Evolutionary conservation across 1,140 invertebrate species (phyloP).

Genomic region (Sinella curviseta): DNA sequence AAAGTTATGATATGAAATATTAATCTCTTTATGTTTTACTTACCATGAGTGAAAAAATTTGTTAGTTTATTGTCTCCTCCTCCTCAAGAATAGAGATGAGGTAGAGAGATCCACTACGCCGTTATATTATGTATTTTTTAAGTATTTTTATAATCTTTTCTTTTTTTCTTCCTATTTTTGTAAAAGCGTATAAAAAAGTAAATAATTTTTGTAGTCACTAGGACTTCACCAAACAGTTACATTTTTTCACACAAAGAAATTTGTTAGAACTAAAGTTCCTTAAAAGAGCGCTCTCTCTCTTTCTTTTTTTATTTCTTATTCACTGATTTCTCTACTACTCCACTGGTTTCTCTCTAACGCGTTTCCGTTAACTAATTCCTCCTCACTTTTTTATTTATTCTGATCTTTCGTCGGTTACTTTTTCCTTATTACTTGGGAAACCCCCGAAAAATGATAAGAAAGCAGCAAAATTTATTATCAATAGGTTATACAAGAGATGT

Average conservation of each 20-base stretch:
- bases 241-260: conserved; percentile 6
- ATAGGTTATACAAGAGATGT: no score
- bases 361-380: no score
- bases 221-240: not conserved
- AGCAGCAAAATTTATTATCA: no score
- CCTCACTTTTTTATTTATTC: no score
- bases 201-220: not conserved
- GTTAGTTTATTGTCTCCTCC: conserved; percentile 12
- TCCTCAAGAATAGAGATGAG: not conserved
- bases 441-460: not conserved
- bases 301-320: not conserved
- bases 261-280: conserved; percentile 2
- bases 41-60: conserved; percentile 22
- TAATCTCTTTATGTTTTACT: no score
- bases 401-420: no score
- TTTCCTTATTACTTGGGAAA: no score
- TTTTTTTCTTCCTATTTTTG: not conserved
- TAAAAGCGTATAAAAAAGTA: not conserved
- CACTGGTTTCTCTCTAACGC: not conserved
- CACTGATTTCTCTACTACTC: not conserved
- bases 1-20: no score
- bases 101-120: no score
- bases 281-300: not conserved
- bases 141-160: not conserved
- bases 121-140: not conserved